A percentile compares a stretch with the other conserved stretches of the same genome.
phyloP scores from a whole-genome alignment of 1,140 invertebrate genomes.

The Brachionus plicatilis region DNA sequence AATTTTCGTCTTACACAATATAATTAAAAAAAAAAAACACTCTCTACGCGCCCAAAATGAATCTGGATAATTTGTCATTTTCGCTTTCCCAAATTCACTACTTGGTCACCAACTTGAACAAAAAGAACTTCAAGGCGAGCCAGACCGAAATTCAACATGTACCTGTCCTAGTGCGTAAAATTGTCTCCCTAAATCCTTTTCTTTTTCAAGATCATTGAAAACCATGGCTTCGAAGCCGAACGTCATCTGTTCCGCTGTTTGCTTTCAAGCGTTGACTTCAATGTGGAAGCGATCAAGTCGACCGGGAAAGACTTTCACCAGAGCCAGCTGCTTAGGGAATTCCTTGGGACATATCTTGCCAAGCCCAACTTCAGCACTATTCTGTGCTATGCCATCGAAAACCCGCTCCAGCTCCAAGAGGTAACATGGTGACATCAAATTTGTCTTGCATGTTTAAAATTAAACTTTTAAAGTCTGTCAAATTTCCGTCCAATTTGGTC shows the following conservation, averaged over 20 bases:
- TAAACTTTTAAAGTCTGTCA: slow-evolving; percentile 64
- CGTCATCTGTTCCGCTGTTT: slow-evolving; percentile 78
- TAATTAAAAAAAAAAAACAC: neutral
- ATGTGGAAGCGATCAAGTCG: slow-evolving; percentile 58
- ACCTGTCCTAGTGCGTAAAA: slow-evolving; percentile 47
- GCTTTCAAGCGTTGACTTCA: slow-evolving; percentile 65
- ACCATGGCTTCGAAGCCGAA: slow-evolving; percentile 77
- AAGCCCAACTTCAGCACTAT: slow-evolving; percentile 69
- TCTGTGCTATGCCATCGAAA: slow-evolving; percentile 72
- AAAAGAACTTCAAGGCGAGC: slow-evolving; percentile 85
- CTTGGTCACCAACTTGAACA: slow-evolving; percentile 87
- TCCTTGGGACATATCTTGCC: slow-evolving; percentile 66
- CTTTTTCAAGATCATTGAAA: slow-evolving; percentile 65
- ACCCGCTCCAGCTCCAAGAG: slow-evolving; percentile 61
- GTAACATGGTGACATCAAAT: slow-evolving; percentile 45
- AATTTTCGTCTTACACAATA: slow-evolving; percentile 2
- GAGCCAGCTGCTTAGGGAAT: slow-evolving; percentile 68
- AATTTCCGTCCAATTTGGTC: slow-evolving; percentile 65
- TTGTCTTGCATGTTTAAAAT: neutral
- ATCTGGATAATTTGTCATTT: slow-evolving; percentile 93
- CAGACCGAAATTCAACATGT: slow-evolving; percentile 73
- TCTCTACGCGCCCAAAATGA: slow-evolving; percentile 67
- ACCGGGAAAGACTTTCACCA: slow-evolving; percentile 60
- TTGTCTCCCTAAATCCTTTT: neutral
- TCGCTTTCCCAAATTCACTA: slow-evolving; percentile 93